Percentiles rank a stretch among this genome's conserved stretches.
phyloP scores from a whole-genome alignment of 2,113 vertebrate species.

The Osmerus mordax region DNA sequence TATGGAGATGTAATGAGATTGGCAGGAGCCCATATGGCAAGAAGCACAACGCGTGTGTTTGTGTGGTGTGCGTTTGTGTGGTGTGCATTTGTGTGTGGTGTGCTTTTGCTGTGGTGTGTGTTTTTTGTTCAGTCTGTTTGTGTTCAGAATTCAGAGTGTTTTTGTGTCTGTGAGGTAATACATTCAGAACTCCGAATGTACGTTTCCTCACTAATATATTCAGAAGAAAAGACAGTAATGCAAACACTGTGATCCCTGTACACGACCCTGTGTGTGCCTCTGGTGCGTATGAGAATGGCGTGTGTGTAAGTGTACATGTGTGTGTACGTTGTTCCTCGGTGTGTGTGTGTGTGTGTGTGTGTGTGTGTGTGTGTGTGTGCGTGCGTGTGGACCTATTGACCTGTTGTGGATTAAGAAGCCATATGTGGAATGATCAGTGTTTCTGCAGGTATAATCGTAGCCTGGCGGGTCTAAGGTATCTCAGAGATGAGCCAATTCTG shows the following conservation, averaged over 20 bases:
- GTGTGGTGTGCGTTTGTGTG: slow-evolving; percentile 13
- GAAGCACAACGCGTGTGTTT: slow-evolving; percentile 8
- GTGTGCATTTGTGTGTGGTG: neutral
- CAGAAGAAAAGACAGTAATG: no score
- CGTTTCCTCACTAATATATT: no score
- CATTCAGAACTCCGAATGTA: no score
- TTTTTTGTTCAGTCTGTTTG: neutral
- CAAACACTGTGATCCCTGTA: no score
- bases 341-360: neutral
- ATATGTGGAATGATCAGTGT: slow-evolving; percentile 21
- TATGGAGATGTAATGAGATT: slow-evolving; percentile 35
- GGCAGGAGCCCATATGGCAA: slow-evolving; percentile 26
- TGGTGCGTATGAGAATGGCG: no score
- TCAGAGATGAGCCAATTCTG: neutral
- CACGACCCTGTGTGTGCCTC: no score
- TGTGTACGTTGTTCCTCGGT: neutral
- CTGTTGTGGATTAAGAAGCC: slow-evolving; percentile 29
- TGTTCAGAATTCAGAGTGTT: neutral
- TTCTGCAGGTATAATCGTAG: slow-evolving; percentile 42
- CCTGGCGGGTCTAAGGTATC: slow-evolving; percentile 30
- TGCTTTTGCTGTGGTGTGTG: slow-evolving; percentile 8
- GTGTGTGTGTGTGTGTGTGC: no score
- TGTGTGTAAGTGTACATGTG: neutral
- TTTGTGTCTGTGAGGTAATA: no score
- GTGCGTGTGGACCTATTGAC: slow-evolving; percentile 33